Evolutionary conservation across 2,113 vertebrate genomes (phyloP).

Genomic region (Empidonax traillii): DNA sequence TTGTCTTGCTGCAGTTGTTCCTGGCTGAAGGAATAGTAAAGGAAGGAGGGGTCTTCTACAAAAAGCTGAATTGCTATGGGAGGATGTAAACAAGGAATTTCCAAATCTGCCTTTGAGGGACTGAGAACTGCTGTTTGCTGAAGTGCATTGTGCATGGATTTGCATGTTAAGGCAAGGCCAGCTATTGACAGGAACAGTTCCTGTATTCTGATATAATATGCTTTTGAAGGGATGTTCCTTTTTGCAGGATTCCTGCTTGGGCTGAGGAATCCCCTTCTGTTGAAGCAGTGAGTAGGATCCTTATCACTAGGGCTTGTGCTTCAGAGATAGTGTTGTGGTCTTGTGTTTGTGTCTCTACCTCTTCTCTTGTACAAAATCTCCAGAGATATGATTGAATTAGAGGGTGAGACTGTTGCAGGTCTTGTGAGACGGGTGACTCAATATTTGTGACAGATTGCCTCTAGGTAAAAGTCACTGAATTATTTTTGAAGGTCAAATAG

Average conservation of each 20-base stretch:
- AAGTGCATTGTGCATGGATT: neutral
- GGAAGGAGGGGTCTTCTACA: neutral
- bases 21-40: neutral
- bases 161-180: neutral
- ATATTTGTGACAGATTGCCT: neutral
- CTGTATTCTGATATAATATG: neutral
- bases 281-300: neutral
- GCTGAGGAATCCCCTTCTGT: neutral
- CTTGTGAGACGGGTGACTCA: neutral
- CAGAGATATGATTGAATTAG: neutral
- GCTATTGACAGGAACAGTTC: neutral
- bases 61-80: neutral
- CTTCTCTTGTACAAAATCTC: neutral
- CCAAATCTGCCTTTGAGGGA: neutral
- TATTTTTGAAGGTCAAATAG: neutral
- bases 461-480: neutral
- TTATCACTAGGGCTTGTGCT: neutral
- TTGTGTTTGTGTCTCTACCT: fast-evolving
- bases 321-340: neutral
- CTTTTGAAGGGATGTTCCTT: neutral
- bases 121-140: neutral
- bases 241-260: neutral
- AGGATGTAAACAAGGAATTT: neutral
- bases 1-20: neutral
- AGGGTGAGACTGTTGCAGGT: neutral